These are phyloP conservation scores for Malacosoma neustria DNA, from an alignment of 2,888 invertebrate genomes.

Conservation along the genomic window DNA sequence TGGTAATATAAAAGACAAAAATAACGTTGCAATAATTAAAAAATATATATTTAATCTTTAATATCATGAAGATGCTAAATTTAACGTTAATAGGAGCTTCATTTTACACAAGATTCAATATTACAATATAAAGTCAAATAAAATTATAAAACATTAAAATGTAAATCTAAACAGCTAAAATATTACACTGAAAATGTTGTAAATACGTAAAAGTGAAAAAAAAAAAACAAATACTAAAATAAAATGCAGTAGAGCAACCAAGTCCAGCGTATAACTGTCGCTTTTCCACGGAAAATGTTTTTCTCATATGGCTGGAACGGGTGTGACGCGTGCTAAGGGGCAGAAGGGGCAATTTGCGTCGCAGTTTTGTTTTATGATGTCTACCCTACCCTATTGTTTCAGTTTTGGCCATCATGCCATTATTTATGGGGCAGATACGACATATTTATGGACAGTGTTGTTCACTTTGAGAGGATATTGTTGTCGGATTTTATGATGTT, in stretches of 20 bases:
- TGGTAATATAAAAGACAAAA: too few relatives aligned
- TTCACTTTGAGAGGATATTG: neutral
- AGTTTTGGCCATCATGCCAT: neutral
- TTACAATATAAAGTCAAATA: too few relatives aligned
- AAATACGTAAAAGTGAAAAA: too few relatives aligned
- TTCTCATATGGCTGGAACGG: slow-evolving; percentile 69
- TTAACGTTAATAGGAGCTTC: too few relatives aligned
- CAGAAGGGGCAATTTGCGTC: slow-evolving; percentile 53
- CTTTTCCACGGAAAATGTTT: slow-evolving; percentile 49
- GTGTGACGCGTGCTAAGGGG: slow-evolving; percentile 53
- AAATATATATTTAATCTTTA: neutral
- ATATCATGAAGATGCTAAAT: too few relatives aligned
- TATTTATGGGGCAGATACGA: neutral
- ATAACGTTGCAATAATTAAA: too few relatives aligned
- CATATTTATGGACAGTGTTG: neutral
- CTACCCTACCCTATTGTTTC: neutral
- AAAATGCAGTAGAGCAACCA: slow-evolving; percentile 38
- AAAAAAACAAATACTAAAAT: too few relatives aligned
- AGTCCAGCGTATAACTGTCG: slow-evolving; percentile 22
- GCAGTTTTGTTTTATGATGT: slow-evolving; percentile 64
- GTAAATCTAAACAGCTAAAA: too few relatives aligned
- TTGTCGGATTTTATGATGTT: neutral
- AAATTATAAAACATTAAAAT: too few relatives aligned
- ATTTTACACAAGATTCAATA: too few relatives aligned
- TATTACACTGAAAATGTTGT: too few relatives aligned